Evolutionary conservation across 1,140 invertebrate species (phyloP), one percentile per base, ranked within the genome.

Genomic region (Monomorium pharaonis): DNA sequence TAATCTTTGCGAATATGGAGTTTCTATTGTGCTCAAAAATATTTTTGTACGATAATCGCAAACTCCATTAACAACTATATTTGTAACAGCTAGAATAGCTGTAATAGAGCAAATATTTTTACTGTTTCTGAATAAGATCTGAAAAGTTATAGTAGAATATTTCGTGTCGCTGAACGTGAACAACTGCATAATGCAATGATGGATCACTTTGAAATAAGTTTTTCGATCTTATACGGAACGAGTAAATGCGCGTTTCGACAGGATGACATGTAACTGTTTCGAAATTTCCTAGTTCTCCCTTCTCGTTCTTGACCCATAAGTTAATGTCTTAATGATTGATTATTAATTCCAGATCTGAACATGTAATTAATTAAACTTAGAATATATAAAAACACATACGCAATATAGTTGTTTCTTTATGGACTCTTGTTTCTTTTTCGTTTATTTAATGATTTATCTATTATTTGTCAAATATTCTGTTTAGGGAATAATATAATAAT

Each of bases 211-310:
- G 12, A 54, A 60, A 58, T 1, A 0, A 24, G 42, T 27, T 37
- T 54, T 12, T 12, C 16, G 1, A 42, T 70, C 30, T 63, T 88
- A 86, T 44, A 47, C 37, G 30, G 44, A n/a, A 18, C 14, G 47
- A 30, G 9, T 37, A 84, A 87, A 77, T 69, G 21, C 49, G 10
- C 12, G n/a, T 62, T 62, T 63, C n/a, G 54, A 70, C 69, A 70
- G 44, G 18, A 33, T 80, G 44, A 88, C 14, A 27, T 47, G 33
- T 60, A 37, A 37, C 27, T 62, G 7, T 54, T 33, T 16, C 18
- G 14, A 30, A 76, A 27, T 21, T 47, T 33, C 12, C 7, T 18
- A 44, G 18, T 27, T 42, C 37, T 18, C 24, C 44, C 21, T 47
- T 18, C 24, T 44, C 21, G 7, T 51, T 62, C 7, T 54, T 9